Evolutionary conservation across 1,140 invertebrate genomes (phyloP).

Genomic region (Solen grandis): DNA sequence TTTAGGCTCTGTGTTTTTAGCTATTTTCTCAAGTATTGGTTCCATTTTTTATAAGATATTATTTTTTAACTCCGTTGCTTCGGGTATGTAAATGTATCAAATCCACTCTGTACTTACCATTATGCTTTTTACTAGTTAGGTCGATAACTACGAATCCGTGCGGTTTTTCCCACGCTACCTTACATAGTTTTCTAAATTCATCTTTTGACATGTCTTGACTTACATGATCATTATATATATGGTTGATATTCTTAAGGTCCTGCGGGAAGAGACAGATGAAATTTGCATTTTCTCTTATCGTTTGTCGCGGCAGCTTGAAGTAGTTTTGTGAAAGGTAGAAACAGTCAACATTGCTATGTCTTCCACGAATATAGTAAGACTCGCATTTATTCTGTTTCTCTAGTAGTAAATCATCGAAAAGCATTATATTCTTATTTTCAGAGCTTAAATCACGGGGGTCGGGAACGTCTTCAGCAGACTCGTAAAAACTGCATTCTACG

Average conservation of each 20-base stretch:
- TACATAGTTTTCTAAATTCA: not conserved
- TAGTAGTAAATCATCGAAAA: not conserved
- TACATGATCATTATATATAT: constrained; percentile 6
- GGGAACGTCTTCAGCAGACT: constrained; percentile 39
- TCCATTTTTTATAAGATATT: not conserved
- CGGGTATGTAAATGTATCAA: not conserved
- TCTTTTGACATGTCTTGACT: not conserved
- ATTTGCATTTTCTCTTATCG: constrained; percentile 10
- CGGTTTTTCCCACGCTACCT: not conserved
- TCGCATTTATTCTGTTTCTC: constrained; percentile 6
- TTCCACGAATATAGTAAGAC: constrained; percentile 1
- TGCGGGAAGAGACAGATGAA: constrained; percentile 9
- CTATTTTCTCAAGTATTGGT: constrained; percentile 7
- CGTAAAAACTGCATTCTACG: constrained; percentile 34
- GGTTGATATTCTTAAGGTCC: not conserved
- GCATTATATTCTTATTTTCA: constrained; percentile 21
- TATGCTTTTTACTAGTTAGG: constrained; percentile 1
- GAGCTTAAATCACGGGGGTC: constrained; percentile 32
- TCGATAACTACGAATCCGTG: constrained; percentile 2
- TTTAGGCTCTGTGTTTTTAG: not conserved
- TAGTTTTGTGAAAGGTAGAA: constrained; percentile 53
- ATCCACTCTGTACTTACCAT: constrained; percentile 4
- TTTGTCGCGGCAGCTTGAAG: constrained; percentile 32
- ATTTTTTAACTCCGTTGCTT: not conserved
- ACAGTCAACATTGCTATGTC: constrained; percentile 20